Percentiles rank a stretch among this genome's conserved stretches.
Evolutionary conservation across 1,140 invertebrate species (phyloP).

Genomic region (Littorina saxatilis): DNA sequence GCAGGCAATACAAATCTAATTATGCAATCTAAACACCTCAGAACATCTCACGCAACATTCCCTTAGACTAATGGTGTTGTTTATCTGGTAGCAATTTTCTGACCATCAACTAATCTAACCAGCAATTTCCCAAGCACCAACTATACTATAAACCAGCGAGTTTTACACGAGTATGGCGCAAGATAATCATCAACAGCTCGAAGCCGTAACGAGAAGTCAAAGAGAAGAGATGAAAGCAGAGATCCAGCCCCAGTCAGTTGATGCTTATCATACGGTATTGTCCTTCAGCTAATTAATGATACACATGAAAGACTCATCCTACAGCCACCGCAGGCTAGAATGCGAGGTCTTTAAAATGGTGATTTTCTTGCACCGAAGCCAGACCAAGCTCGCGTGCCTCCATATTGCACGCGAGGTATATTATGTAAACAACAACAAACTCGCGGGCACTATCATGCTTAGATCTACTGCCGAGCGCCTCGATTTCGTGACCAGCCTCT

Average conservation of each 20-base stretch:
- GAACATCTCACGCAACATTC: no score
- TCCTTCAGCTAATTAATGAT: not conserved
- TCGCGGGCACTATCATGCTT: not conserved
- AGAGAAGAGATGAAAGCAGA: no score
- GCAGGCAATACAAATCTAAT: no score
- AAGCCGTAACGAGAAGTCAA: no score
- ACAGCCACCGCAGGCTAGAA: not conserved
- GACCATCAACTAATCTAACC: no score
- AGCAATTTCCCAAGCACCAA: no score
- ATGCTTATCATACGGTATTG: not conserved
- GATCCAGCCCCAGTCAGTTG: not conserved
- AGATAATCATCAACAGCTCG: no score
- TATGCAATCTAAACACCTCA: no score
- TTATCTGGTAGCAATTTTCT: no score
- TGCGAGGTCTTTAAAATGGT: conserved; percentile 3
- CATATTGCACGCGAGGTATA: not conserved
- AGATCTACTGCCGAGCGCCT: not conserved
- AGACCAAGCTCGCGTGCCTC: not conserved
- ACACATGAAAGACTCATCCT: not conserved
- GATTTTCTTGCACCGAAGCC: not conserved
- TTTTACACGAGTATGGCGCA: no score
- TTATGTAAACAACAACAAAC: conserved; percentile 19
- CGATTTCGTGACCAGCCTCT: not conserved
- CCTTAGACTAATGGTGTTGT: no score
- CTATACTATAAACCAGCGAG: no score